Base-by-base conservation (phyloP, 2,888 invertebrate species). In the Parnassius glacialis region DNA sequence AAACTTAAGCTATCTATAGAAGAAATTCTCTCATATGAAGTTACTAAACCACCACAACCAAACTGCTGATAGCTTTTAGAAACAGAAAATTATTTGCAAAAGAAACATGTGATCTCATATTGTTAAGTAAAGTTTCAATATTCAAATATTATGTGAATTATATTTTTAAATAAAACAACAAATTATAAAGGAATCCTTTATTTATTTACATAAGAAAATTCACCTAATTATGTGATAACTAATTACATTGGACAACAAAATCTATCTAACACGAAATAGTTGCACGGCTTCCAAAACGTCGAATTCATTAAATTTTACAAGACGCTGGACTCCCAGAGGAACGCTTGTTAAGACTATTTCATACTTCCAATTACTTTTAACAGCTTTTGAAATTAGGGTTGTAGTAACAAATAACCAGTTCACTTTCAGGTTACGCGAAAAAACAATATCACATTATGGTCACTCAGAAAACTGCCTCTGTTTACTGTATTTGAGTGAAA, bases 121-220 rank as follows among this genome's bases (percentile, higher is more conserved):
- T 34, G 34, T 34, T 34, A 34, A 34, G 34, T 34, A 34, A 34
- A 34, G 5, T 34, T 34, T 7, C 7, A 34, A 34, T 3, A 34
- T 34, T 34, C 3, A 34, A 34, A 34, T 34, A 34, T 34, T 34
- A 34, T 34, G 34, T 43, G 43, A 43, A 11, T 43, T 43, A 11
- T 43, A 11, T n/a, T 20, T 48, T n/a, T 12, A 11, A 79, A 83
- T 84, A 83, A 79, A 77, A 76, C 72, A 67, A 52, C 68, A 68
- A 68, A 70, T 68, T 84, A 85, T 85, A 87, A 88, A 87, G 85
- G 80, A 85, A 82, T 81, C 81, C 83, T 90, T 89, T 89, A 88
- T 88, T 87, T 90, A 90, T 90, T 89, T 90, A 90, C 90, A 90
- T 89, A 87, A 83, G 86, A 88, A 85, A 87, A 88, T 89, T 88